phyloP scores from a whole-genome alignment of 2,797 vertebrate genomes.

The Varecia variegata region DNA sequence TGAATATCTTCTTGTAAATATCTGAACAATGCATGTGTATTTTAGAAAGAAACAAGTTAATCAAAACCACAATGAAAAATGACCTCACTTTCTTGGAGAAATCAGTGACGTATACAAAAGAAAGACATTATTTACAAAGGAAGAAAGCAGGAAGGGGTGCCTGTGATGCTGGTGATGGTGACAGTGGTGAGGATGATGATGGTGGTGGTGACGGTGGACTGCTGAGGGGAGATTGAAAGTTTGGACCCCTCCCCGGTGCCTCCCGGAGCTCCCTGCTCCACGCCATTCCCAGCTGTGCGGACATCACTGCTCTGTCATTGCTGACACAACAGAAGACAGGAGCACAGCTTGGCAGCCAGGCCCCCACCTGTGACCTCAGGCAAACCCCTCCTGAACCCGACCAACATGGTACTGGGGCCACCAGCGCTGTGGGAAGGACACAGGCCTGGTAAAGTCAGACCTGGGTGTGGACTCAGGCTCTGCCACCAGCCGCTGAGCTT shows the following conservation, averaged over 20 bases:
- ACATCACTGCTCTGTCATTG: not conserved
- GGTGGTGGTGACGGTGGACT: rapidly evolving
- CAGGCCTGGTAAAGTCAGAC: not conserved
- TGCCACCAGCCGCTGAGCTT: not conserved
- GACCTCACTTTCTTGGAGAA: not conserved
- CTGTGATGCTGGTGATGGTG: not conserved
- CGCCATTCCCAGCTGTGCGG: not conserved
- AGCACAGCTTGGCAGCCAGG: not conserved
- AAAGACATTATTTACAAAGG: too few relatives aligned
- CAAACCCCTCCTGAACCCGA: not conserved
- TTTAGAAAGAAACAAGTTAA: not conserved
- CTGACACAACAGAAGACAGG: not conserved
- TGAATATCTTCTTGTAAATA: not conserved
- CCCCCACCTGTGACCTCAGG: too few relatives aligned
- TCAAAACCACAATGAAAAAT: not conserved
- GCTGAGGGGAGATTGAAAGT: not conserved
- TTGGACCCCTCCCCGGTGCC: not conserved
- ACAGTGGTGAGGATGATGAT: not conserved
- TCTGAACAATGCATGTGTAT: not conserved
- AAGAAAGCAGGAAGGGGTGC: not conserved
- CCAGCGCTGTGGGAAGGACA: not conserved
- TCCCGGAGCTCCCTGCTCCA: not conserved
- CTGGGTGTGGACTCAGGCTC: not conserved
- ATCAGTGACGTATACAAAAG: not conserved
- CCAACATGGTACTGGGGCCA: rapidly evolving